phyloP scores from a whole-genome alignment of 2,113 vertebrate genomes.

The Diadophis punctatus region DNA sequence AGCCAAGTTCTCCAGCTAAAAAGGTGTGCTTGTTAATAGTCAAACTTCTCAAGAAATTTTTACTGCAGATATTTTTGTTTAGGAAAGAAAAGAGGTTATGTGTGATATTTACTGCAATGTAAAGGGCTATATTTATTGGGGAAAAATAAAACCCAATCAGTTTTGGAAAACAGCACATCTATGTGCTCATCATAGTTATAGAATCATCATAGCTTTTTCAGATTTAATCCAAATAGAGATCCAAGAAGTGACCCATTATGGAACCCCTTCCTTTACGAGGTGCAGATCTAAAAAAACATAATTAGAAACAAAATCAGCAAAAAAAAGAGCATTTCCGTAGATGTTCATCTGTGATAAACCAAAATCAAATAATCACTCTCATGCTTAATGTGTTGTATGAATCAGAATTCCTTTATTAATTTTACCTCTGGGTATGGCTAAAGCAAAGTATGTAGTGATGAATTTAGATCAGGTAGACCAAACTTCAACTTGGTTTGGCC shows the following conservation, averaged over 20 bases:
- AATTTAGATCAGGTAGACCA: background rate
- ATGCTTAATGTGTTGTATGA: background rate
- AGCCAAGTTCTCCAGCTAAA: constrained; percentile 83
- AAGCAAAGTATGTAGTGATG: background rate
- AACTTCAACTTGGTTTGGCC: background rate
- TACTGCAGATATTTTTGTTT: background rate
- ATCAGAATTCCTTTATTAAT: background rate
- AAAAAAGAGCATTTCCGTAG: background rate
- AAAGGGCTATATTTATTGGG: constrained; percentile 7
- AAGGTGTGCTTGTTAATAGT: constrained; percentile 60
- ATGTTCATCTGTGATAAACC: background rate
- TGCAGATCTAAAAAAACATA: background rate
- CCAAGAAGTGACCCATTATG: background rate
- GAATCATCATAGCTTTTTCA: background rate
- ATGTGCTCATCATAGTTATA: too few relatives aligned
- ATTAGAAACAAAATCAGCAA: background rate
- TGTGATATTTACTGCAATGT: background rate
- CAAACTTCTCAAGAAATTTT: background rate
- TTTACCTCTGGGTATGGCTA: background rate
- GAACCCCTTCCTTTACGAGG: background rate
- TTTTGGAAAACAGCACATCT: background rate
- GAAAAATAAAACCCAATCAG: background rate
- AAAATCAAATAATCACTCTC: background rate
- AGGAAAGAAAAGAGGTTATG: background rate
- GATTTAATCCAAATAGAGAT: background rate